phyloP scores from a whole-genome alignment of 2,797 vertebrate species.

The Amniataba percoides region DNA sequence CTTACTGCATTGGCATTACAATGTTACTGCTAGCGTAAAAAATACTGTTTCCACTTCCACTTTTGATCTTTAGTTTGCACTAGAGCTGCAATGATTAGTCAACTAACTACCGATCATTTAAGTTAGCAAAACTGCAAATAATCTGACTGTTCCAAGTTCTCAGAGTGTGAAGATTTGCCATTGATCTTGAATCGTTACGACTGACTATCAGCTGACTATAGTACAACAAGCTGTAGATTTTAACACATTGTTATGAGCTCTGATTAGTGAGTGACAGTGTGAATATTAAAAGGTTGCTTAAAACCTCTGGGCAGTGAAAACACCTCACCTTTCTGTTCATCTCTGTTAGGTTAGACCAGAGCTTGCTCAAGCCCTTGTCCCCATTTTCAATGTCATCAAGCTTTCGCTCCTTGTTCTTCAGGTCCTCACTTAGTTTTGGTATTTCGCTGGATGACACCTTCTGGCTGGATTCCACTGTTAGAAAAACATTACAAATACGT shows the following conservation, averaged over 20 bases:
- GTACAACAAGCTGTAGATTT: not conserved
- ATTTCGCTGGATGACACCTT: conserved; percentile 94
- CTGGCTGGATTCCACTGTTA: conserved; percentile 95
- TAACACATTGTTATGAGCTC: not conserved
- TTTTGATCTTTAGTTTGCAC: not conserved
- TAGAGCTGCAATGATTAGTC: no score
- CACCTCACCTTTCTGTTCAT: conserved; percentile 92
- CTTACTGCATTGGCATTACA: not conserved
- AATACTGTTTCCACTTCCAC: not conserved
- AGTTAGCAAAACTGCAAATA: no score
- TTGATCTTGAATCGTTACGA: no score
- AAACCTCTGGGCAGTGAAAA: not conserved
- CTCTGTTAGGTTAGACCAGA: conserved; percentile 97
- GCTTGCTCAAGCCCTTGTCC: conserved; percentile 90
- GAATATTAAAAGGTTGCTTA: not conserved
- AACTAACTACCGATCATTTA: no score
- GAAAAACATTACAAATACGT: conserved; percentile 35
- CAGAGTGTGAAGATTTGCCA: no score
- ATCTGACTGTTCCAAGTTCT: no score
- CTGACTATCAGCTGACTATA: not conserved
- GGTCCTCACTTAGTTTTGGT: conserved; percentile 93
- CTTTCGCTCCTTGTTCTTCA: conserved; percentile 90
- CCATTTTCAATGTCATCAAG: conserved; percentile 92
- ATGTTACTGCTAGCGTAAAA: not conserved
- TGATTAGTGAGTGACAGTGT: not conserved